A percentile compares a stretch with the other conserved stretches of the same genome.
phyloP scores from a whole-genome alignment of 2,113 vertebrate species.

The Lipotes vexillifer region DNA sequence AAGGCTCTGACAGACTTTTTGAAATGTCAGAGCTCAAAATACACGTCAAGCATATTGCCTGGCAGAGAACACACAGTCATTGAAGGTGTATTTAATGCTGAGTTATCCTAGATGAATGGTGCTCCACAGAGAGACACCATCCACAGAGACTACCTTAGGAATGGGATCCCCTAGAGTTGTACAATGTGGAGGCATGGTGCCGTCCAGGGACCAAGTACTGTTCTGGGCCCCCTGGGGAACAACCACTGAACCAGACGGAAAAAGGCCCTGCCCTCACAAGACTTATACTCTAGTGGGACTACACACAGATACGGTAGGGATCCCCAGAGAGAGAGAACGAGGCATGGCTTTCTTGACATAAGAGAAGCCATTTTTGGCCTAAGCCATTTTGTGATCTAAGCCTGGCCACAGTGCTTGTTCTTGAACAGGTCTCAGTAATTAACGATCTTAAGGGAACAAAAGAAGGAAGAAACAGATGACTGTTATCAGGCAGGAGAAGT shows the following conservation, averaged over 20 bases:
- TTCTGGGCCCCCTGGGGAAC: not conserved
- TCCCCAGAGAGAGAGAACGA: not conserved
- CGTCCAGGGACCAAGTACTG: not conserved
- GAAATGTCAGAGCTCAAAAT: constrained; percentile 2
- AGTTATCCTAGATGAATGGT: not conserved
- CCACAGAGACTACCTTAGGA: not conserved
- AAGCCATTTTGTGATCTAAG: not conserved
- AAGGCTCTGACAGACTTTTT: not conserved
- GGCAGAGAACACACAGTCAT: not conserved
- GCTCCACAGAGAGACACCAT: not conserved
- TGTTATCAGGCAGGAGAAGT: not conserved
- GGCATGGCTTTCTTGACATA: not conserved
- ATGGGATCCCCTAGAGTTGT: not conserved
- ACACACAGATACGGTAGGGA: not conserved
- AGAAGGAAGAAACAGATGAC: not conserved
- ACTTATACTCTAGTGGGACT: not conserved
- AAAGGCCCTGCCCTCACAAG: not conserved
- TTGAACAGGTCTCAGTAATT: not conserved
- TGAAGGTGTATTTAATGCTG: not conserved
- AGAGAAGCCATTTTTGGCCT: not conserved
- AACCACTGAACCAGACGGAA: not conserved
- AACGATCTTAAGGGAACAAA: not conserved
- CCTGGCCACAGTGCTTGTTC: not conserved
- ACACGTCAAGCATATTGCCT: not conserved
- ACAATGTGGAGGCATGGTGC: not conserved